These are phyloP conservation scores for Ascidia mentula DNA, from an alignment of 23 tunicate species.

Conservation along the genomic window DNA sequence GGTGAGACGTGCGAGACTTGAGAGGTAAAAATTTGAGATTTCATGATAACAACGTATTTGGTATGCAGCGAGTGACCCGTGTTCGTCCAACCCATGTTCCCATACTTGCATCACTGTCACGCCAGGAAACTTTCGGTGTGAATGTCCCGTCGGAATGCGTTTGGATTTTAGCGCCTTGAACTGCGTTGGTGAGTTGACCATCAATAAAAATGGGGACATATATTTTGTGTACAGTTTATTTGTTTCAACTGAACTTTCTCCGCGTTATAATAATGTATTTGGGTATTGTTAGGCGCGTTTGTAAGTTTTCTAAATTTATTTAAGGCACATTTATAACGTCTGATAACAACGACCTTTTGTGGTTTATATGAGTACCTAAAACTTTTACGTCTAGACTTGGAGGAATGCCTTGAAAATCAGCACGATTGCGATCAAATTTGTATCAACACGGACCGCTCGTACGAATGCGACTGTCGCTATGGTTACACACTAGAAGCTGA, in stretches of 20 bases:
- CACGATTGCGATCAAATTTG: conserved; percentile 68
- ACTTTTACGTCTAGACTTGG: conserved; percentile 60
- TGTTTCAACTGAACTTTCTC: no score
- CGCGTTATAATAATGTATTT: no score
- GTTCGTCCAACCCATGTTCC: neutral
- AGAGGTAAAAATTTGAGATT: neutral
- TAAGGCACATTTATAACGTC: no score
- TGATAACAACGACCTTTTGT: no score
- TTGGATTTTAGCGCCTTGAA: neutral
- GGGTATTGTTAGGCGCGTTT: no score
- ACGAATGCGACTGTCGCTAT: conserved; percentile 46
- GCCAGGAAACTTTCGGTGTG: neutral
- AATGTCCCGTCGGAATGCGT: neutral
- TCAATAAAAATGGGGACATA: no score
- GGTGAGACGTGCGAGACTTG: neutral
- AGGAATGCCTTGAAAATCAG: conserved; percentile 40
- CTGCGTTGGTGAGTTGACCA: conserved; percentile 8
- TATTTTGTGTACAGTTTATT: no score
- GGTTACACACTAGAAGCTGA: conserved; percentile 62
- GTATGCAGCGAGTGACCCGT: neutral
- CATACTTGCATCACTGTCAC: neutral
- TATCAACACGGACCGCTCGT: conserved; percentile 56
- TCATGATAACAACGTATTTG: neutral
- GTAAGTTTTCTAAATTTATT: no score
- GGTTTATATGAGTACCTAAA: no score